Base-by-base conservation (phyloP, 2,888 invertebrate species). In the Drosophila glabriapex region DNA sequence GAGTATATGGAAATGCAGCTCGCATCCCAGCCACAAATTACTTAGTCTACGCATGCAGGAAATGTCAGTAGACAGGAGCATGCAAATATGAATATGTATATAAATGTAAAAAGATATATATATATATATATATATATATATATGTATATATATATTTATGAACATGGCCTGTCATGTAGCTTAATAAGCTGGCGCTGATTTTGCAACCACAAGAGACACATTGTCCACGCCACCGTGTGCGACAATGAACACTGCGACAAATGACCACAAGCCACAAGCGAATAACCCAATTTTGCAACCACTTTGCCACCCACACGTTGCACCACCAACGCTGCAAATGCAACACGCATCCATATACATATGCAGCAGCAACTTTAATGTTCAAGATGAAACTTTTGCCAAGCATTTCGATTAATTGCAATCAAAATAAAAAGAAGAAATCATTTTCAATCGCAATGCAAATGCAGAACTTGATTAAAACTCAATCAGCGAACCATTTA, bases 161-260 rank as follows among this genome's bases (percentile, higher is more conserved):
- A 69, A 82, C 71, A 59, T 68, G 68, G 22, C 7, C 59, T 75
- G 71, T 81, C 78, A 68, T 78, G 73, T 78, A 68, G 80, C 74
- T 80, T 80, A 80, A 80, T 80, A 81, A 81, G 80, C 68, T 50
- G 68, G 68, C 80, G 78, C 74, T 81, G 80, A 80, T 82, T 80
- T 81, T 71, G 56, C 63, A 68, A 68, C 80, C 80, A 68, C 79
- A 76, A 50, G 54, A 55, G 66, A 58, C 73, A 64, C 39, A 64
- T 19, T 35, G 41, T 19, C 16, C 46, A 35, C 41, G 63, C 28
- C 41, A 43, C 28, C 35, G 39, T 43, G 31, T 53, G 58, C 59
- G 39, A 56, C 76, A 66, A 55, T 71, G 56, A 37, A 60, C 49
- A 73, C 61, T 77, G 78, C 72, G 67, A 77, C 78, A 77, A 77